Percentiles rank a stretch among this genome's conserved stretches.
phyloP scores from a whole-genome alignment of 2,113 vertebrate species.

The Ceyx cyanopectus region DNA sequence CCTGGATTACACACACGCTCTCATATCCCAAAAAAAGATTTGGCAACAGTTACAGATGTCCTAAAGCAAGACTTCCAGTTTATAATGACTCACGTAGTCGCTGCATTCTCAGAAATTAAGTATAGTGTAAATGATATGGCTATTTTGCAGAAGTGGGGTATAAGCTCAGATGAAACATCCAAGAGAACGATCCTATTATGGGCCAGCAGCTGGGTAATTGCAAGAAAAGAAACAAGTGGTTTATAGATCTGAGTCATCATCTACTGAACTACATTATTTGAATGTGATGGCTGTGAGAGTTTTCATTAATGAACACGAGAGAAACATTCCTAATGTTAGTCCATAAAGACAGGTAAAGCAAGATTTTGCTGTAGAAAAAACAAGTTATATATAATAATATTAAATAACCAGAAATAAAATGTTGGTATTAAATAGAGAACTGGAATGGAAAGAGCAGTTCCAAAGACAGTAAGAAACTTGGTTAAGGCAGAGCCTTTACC shows the following conservation, averaged over 20 bases:
- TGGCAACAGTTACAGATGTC: background rate
- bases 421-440: background rate
- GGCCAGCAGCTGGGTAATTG: slow-evolving; percentile 25
- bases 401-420: background rate
- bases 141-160: slow-evolving; percentile 11
- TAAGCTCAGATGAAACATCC: slow-evolving; percentile 41
- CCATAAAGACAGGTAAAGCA: background rate
- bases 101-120: slow-evolving; percentile 30
- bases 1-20: background rate
- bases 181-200: slow-evolving; percentile 27
- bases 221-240: slow-evolving; percentile 23
- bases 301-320: slow-evolving; percentile 1
- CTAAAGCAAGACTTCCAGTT: slow-evolving; percentile 34
- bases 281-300: slow-evolving; percentile 1
- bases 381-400: background rate
- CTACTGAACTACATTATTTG: slow-evolving; percentile 28
- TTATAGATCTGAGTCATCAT: slow-evolving; percentile 46
- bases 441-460: background rate
- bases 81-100: slow-evolving; percentile 33
- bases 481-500: background rate
- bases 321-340: background rate
- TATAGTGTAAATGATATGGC: background rate
- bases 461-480: background rate
- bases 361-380: background rate
- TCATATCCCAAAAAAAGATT: background rate